Evolutionary conservation across 2,797 vertebrate genomes (phyloP).

Genomic region (Lagodon rhomboides): DNA sequence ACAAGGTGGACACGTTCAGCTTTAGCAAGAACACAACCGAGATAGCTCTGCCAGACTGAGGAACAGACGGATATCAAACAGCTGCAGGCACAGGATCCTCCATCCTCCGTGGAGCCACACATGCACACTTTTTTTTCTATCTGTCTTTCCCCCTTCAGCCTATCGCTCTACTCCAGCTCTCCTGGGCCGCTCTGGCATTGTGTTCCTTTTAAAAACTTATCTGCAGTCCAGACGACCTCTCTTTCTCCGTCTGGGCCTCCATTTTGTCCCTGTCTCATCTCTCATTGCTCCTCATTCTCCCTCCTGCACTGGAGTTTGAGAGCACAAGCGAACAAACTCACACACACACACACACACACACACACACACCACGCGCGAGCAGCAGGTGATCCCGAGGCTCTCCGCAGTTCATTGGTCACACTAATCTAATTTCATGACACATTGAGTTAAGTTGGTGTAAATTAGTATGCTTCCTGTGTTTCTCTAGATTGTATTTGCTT

Average conservation of each 20-base stretch:
- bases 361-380: conserved; percentile 24
- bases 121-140: conserved; percentile 13
- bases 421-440: conserved; percentile 81
- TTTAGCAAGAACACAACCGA: not conserved
- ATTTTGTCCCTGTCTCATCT: conserved; percentile 35
- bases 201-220: conserved; percentile 55
- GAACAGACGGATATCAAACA: conserved; percentile 55
- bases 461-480: conserved; percentile 74
- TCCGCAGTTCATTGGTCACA: conserved; percentile 69
- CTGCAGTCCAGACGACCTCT: conserved; percentile 41
- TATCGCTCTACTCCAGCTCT: conserved; percentile 52
- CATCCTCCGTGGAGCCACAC: conserved; percentile 10
- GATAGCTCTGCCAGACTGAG: conserved; percentile 17
- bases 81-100: conserved; percentile 41
- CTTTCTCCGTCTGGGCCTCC: conserved; percentile 32
- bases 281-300: conserved; percentile 17
- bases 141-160: conserved; percentile 13
- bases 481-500: conserved; percentile 69
- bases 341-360: conserved; percentile 3
- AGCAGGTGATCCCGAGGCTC: conserved; percentile 56
- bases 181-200: conserved; percentile 40
- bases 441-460: conserved; percentile 72
- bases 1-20: conserved; percentile 34
- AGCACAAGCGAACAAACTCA: conserved; percentile 18
- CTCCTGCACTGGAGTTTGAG: conserved; percentile 1